Base-by-base conservation (phyloP, 2,888 invertebrate species). In the Rhingia campestris region DNA sequence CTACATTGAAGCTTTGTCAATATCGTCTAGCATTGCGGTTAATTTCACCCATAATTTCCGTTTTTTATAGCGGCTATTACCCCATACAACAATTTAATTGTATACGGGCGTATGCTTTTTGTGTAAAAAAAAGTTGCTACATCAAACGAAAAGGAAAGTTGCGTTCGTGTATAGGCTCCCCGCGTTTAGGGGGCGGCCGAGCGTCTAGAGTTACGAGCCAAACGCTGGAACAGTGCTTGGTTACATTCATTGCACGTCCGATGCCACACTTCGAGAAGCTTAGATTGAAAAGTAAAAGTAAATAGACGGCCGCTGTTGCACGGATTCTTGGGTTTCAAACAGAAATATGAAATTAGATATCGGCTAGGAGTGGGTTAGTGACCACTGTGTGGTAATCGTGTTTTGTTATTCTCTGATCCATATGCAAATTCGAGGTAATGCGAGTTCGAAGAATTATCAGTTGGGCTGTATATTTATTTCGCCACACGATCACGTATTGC, bases 131-230 rank as follows among this genome's bases (percentile, higher is more conserved):
- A 6, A 3, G 32, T 41, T 39, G 53, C 39, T 4, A 41, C 63
- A 79, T 67, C 53, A 30, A 69, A 53, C 58, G 80, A 84, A 84
- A 84, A 75, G 32, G 80, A 84, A 84, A 84, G 84, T 82, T 72
- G 10, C 58, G 14, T 47, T 75, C 39, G 56, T 70, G 45, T 33
- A 39, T 39, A 32, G 35, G 41, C 41, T 49, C 6, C 43, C 67
- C 69, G 37, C 67, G 56, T 37, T 47, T 32, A 22, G 56, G 64
- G 37, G 58, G 37, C 30, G 58, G 67, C 30, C 22, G 14, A 14
- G 4, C 56, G 49, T 76, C 72, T 76, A 66, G 41, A 72, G 66
- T 76, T 76, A 67, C 81, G 22, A 76, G 35, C 59, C 45, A 63
- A 81, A 59, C 43, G 9, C 53, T 70, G 69, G 63, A 81, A 75